Evolutionary conservation across 2,797 vertebrate genomes (phyloP).

Genomic region (Sebastes diaconus): DNA sequence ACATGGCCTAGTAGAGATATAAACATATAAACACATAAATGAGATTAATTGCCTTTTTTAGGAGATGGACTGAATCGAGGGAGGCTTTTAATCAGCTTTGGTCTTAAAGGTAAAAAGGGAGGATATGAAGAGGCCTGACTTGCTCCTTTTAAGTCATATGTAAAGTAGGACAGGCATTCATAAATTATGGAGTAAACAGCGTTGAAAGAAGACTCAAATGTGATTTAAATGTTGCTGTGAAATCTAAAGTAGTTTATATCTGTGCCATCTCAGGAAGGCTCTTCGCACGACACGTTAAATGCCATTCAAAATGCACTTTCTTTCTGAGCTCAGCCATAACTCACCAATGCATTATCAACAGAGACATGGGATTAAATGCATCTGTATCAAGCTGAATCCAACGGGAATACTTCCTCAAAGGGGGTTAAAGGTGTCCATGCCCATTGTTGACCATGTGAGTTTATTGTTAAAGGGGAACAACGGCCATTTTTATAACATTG

Average conservation of each 20-base stretch:
- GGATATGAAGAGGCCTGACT: constrained; percentile 17
- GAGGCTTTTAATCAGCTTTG: neutral
- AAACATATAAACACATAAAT: neutral
- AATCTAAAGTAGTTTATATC: constrained; percentile 52
- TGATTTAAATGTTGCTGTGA: constrained; percentile 63
- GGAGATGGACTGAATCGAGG: neutral
- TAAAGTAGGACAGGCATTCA: constrained; percentile 61
- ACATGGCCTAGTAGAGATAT: neutral
- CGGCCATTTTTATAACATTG: rapidly evolving
- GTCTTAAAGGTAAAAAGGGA: constrained; percentile 8
- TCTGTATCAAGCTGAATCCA: neutral
- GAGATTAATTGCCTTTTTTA: neutral
- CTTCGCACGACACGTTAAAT: constrained; percentile 46
- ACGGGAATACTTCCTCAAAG: neutral
- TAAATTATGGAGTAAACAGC: constrained; percentile 69
- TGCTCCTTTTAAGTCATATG: constrained; percentile 34
- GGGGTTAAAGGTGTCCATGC: neutral
- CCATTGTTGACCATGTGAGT: neutral
- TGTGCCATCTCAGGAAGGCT: constrained; percentile 31
- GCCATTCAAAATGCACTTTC: constrained; percentile 48
- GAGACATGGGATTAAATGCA: constrained; percentile 25
- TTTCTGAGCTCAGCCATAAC: constrained; percentile 27
- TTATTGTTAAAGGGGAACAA: neutral
- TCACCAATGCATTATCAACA: constrained; percentile 29
- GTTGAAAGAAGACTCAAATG: constrained; percentile 57